phyloP scores from a whole-genome alignment of 2,888 invertebrate species.

The Heliconius charithonia region DNA sequence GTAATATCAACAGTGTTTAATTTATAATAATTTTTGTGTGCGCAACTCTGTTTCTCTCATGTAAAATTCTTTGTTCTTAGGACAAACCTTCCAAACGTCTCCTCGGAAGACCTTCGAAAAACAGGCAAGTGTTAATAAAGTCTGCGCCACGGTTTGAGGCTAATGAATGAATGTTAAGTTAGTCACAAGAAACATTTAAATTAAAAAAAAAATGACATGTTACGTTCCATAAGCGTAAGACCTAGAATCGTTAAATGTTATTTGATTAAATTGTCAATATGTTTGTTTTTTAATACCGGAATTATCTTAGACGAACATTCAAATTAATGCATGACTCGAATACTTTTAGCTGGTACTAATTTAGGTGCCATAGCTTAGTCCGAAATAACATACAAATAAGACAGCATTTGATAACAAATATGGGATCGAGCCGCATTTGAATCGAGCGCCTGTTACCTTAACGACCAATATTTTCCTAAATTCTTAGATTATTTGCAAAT shows the following conservation, averaged over 20 bases:
- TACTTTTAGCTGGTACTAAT: slow-evolving; percentile 27
- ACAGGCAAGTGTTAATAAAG: slow-evolving; percentile 77
- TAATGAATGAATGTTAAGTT: slow-evolving; percentile 58
- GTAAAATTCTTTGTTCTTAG: slow-evolving; percentile 72
- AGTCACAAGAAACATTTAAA: slow-evolving; percentile 50
- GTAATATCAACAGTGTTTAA: slow-evolving; percentile 59
- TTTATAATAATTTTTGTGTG: slow-evolving; percentile 65
- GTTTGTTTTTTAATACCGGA: slow-evolving; percentile 11
- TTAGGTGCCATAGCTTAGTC: slow-evolving; percentile 30
- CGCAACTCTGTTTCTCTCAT: slow-evolving; percentile 73
- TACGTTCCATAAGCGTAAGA: slow-evolving; percentile 50
- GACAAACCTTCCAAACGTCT: slow-evolving; percentile 87
- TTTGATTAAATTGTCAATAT: slow-evolving; percentile 35
- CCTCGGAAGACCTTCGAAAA: slow-evolving; percentile 86
- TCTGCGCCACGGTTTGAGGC: slow-evolving; percentile 74
- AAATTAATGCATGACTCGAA: slow-evolving; percentile 10
- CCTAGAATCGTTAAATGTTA: slow-evolving; percentile 49
- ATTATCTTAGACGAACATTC: slow-evolving; percentile 26
- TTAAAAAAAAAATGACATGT: slow-evolving; percentile 35
- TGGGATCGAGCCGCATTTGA: slow-evolving; percentile 34
- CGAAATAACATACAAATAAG: slow-evolving; percentile 20
- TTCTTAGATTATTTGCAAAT: slow-evolving; percentile 41
- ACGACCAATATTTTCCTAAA: slow-evolving; percentile 9
- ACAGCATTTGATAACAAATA: not conserved
- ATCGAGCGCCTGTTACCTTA: slow-evolving; percentile 37